phyloP scores from a whole-genome alignment of 2,888 invertebrate species.

The Andrena fulva region DNA sequence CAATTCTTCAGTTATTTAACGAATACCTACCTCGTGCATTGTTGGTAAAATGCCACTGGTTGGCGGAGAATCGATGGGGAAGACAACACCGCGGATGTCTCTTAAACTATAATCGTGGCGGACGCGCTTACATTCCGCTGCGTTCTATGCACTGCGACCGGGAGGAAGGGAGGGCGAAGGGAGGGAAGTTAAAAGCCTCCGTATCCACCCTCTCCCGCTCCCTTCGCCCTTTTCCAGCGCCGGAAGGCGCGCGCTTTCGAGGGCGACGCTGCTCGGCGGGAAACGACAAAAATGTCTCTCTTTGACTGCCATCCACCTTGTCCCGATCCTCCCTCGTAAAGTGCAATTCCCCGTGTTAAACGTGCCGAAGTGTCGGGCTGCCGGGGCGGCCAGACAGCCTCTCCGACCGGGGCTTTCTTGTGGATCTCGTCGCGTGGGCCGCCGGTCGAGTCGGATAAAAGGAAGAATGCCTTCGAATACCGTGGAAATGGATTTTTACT shows the following conservation, averaged over 20 bases:
- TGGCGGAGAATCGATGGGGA: conserved; percentile 12
- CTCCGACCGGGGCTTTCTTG: neutral
- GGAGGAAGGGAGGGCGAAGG: neutral
- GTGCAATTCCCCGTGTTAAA: conserved; percentile 62
- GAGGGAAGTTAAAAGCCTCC: conserved; percentile 39
- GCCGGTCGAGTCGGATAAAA: neutral
- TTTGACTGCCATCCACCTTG: conserved; percentile 38
- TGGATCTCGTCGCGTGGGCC: neutral
- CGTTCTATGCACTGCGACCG: neutral
- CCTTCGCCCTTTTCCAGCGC: neutral
- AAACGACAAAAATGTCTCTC: conserved; percentile 55
- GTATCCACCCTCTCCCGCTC: conserved; percentile 30
- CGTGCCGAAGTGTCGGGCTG: conserved; percentile 57
- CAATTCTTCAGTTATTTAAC: too few relatives aligned
- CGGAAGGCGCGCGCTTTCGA: conserved; percentile 32
- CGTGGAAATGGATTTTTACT: neutral
- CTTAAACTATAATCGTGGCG: conserved; percentile 32
- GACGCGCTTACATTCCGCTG: conserved; percentile 23
- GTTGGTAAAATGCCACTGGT: neutral
- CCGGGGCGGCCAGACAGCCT: conserved; percentile 18
- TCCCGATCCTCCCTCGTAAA: conserved; percentile 46
- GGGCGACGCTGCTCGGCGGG: conserved; percentile 9
- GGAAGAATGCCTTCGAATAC: too few relatives aligned
- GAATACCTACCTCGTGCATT: too few relatives aligned
- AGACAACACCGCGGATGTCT: conserved; percentile 24